Percentiles rank a stretch among this genome's conserved stretches.
phyloP scores from a whole-genome alignment of 2,888 invertebrate species.

The Drosophila gaucha region DNA sequence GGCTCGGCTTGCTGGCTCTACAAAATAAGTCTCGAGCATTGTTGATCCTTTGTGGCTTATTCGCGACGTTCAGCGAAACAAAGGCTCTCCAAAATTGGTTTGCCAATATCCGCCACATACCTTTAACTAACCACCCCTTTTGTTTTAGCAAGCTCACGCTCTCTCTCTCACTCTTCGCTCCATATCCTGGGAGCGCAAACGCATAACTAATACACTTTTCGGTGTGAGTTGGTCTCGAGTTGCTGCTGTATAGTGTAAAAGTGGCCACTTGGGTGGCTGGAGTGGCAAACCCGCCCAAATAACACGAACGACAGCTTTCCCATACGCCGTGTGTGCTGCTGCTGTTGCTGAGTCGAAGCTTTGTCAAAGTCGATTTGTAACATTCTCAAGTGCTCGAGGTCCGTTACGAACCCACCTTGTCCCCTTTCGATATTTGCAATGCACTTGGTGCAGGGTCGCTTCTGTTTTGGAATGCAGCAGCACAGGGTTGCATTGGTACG shows the following conservation, averaged over 20 bases:
- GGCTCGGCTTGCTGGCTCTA: conserved; percentile 63
- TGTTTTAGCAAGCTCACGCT: conserved; percentile 52
- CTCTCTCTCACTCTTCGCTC: conserved; percentile 7
- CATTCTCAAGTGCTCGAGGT: conserved; percentile 70
- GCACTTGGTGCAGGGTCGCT: conserved; percentile 52
- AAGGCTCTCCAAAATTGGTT: conserved; percentile 78
- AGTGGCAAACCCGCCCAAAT: conserved; percentile 45
- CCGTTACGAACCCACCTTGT: conserved; percentile 12
- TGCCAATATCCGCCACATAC: conserved; percentile 60
- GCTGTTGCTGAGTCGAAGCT: conserved; percentile 43
- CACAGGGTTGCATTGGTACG: conserved; percentile 61
- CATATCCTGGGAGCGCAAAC: conserved; percentile 70
- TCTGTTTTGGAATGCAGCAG: conserved; percentile 61
- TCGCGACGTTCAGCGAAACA: conserved; percentile 74
- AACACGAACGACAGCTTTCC: conserved; percentile 45
- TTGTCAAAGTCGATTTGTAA: conserved; percentile 84
- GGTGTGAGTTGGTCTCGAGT: conserved; percentile 36
- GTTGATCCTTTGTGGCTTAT: conserved; percentile 80
- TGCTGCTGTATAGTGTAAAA: conserved; percentile 57
- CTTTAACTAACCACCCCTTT: conserved; percentile 64
- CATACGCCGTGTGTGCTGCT: conserved; percentile 54
- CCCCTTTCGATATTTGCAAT: conserved; percentile 58
- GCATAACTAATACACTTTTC: conserved; percentile 51
- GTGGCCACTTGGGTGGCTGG: conserved; percentile 63
- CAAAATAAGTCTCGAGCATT: conserved; percentile 75